Base-by-base conservation (phyloP, 2,888 invertebrate genomes). In the Cristatella mucedo region DNA sequence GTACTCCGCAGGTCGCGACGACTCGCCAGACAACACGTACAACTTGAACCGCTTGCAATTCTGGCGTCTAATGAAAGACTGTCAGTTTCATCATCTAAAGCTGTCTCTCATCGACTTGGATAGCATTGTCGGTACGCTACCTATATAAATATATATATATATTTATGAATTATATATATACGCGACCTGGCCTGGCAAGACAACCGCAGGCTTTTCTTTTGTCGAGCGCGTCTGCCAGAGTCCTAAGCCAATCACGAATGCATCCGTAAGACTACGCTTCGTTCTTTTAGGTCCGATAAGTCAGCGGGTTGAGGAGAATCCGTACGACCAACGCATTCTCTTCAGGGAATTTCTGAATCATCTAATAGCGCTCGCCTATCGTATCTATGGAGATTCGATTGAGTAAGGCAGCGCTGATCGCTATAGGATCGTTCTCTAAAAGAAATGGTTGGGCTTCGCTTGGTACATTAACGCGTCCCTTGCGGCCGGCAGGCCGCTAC, bases 51-150 rank as follows among this genome's bases (percentile, higher is more conserved):
- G 57, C 40, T 56, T 66, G 55, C 66, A 66, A 53, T 62, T 63
- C 47, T 66, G 65, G 64, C 46, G 64, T 20, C 57, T 66, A 42
- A 43, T 66, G 42, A 63, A 63, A 46, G 66, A 66, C 48, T 60
- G 61, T 41, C 43, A 47, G 29, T 46, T 64, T 16, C 63, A 64
- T 47, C 55, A 61, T 40, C 44, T 51, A 13, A 54, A 53, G 29
- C 46, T 49, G 4, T 56, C 56, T 9, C 52, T 65, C 5, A 56
- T 55, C 43, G 56, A 63, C 29, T 60, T 65, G 56, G 63, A 65
- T 46, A 47, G 63, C 41, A 44, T 58, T 30, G 46, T 61, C 4
- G 59, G 61, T 61, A 47, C 42, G 42, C 24, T 9, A 21, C 11
- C 21, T n/a, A n/a, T n/a, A n/a, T n/a, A n/a, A n/a, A n/a, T n/a